phyloP scores from a whole-genome alignment of 2,797 vertebrate species.

The Cyclura pinguis region DNA sequence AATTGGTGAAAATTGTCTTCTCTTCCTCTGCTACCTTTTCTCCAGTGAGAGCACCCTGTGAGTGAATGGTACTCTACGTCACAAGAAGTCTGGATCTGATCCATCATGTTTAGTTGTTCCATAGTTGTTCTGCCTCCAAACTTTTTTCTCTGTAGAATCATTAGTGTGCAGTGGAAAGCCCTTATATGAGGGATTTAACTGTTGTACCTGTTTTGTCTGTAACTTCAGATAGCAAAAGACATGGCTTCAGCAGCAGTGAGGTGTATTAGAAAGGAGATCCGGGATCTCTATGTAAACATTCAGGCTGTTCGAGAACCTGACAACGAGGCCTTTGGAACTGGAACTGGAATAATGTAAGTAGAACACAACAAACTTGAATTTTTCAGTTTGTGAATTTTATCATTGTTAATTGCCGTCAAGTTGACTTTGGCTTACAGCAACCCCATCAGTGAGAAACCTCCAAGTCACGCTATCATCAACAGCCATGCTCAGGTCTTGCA shows the following conservation, averaged over 20 bases:
- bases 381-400: too few species aligned
- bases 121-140: neutral
- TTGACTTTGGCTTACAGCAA: too few species aligned
- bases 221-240: slow-evolving; percentile 92
- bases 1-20: neutral
- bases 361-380: too few species aligned
- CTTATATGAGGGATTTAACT: neutral
- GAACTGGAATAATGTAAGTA: slow-evolving; percentile 95
- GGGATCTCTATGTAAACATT: slow-evolving; percentile 93
- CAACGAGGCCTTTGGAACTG: slow-evolving; percentile 89
- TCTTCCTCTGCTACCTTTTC: neutral
- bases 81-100: neutral
- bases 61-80: neutral
- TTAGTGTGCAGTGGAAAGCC: neutral
- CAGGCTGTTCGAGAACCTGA: slow-evolving; percentile 90
- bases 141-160: neutral
- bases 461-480: too few species aligned
- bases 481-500: too few species aligned
- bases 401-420: too few species aligned
- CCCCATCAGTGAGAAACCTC: too few species aligned
- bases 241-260: slow-evolving; percentile 91
- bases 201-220: slow-evolving; percentile 39
- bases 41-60: neutral
- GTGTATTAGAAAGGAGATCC: slow-evolving; percentile 93
- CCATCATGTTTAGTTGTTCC: neutral